Base-by-base conservation (phyloP, 1,140 invertebrate genomes). In the Lamellibrachia luymesi region DNA sequence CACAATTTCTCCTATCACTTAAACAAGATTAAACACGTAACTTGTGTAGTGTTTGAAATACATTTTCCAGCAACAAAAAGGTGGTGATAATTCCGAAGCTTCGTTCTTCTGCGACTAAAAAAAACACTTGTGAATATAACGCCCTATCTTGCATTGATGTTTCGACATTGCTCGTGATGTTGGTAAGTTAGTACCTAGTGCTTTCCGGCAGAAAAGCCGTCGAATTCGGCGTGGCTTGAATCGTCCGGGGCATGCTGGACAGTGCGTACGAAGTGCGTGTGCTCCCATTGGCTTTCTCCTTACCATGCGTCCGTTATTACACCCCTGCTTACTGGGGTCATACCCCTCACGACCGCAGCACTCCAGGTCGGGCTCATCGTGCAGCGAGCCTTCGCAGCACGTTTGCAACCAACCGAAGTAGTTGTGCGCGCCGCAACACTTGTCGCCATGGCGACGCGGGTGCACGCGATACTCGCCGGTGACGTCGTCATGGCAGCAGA, bases 201-300 rank as follows among this genome's bases (percentile, higher is more conserved):
- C 64, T 80, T 80, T 80, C 64, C 17, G 64, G 25, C 64, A 80
- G 64, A 80, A 80, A 2, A 80, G 64, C 64, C 64, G 1, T 80
- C 64, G 64, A 80, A 80, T 80, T 80, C 5, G 5, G 64, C 64
- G 64, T 80, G 64, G 64, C 64, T 80, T 80, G 8, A 80, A 80
- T 80, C 64, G 64, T 80, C 64, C 64, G 64, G 64, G 64, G 64
- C 64, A 80, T 80, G 64, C 64, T 80, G 64, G 64, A 80, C 64
- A 80, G 64, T 80, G 64, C 64, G 64, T 80, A 80, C 64, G 64
- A 80, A 80, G 64, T 80, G 64, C 64, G 64, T 80, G 64, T 80
- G 64, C 25, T 80, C 64, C 64, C 64, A 2, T 80, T 80, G 64
- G 64, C 64, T 17, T 80, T 80, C 64, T 80, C 13, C 64, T 80